Conservation (phyloP, 1,140 invertebrate species). For the Camponotus vicinus region DNA sequence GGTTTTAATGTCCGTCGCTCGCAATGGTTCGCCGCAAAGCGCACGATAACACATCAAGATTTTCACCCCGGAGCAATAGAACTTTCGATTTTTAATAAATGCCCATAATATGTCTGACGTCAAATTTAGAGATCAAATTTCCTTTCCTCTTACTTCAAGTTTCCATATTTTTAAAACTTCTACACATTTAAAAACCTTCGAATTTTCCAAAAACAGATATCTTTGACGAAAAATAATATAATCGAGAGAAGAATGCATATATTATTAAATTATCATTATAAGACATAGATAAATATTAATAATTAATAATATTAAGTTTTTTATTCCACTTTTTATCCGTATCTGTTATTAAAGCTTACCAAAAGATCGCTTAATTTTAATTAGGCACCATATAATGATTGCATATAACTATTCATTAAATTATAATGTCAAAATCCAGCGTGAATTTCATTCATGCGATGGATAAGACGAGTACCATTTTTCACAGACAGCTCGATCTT, state of each 20-base stretch:
- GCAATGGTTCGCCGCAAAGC: slow-evolving; percentile 46
- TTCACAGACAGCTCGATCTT: slow-evolving; percentile 28
- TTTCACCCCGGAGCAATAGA: neutral
- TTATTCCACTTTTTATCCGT: too few relatives aligned
- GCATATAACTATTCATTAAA: neutral
- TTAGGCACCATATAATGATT: neutral
- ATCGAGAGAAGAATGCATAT: neutral
- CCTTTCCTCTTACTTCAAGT: neutral
- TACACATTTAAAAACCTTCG: neutral
- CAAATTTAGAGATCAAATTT: neutral
- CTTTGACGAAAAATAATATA: neutral
- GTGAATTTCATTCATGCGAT: slow-evolving; percentile 18
- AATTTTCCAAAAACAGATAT: neutral
- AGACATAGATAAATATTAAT: too few relatives aligned
- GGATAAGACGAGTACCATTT: slow-evolving; percentile 25
- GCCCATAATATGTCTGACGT: neutral
- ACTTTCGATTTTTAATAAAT: slow-evolving; percentile 3
- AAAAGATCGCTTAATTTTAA: neutral
- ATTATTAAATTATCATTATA: neutral
- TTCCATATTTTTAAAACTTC: neutral
- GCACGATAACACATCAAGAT: slow-evolving; percentile 30
- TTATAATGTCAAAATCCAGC: neutral
- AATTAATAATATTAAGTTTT: too few relatives aligned
- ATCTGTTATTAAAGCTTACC: neutral
- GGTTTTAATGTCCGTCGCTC: slow-evolving; percentile 64